These are phyloP conservation scores for Cyclura pinguis DNA, from an alignment of 2,797 vertebrate genomes.

Conservation along the genomic window DNA sequence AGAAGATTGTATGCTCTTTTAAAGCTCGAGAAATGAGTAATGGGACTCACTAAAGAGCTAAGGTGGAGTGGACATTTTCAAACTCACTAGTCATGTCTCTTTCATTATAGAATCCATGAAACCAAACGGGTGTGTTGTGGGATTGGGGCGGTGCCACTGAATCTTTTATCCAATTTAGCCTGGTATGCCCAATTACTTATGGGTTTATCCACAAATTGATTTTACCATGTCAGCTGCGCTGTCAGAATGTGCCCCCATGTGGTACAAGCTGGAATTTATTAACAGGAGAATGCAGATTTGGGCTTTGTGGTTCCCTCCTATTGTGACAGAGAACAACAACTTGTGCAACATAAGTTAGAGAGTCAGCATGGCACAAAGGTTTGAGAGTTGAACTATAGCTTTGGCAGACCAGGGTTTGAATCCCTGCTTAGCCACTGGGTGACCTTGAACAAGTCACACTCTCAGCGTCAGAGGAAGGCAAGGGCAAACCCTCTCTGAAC, in stretches of 20 bases:
- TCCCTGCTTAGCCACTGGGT: too few relatives aligned
- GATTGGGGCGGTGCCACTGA: slow-evolving; percentile 27
- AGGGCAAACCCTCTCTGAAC: too few relatives aligned
- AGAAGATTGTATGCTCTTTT: not conserved
- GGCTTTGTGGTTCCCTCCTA: not conserved
- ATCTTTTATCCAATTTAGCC: slow-evolving; percentile 29
- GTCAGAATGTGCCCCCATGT: slow-evolving; percentile 27
- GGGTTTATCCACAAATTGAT: slow-evolving; percentile 13
- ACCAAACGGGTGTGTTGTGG: not conserved
- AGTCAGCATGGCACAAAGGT: not conserved
- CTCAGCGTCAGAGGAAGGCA: too few relatives aligned
- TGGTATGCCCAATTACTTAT: slow-evolving; percentile 29
- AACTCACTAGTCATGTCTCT: not conserved
- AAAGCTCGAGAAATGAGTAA: not conserved
- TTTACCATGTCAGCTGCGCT: not conserved
- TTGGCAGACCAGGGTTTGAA: too few relatives aligned
- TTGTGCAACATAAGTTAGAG: not conserved
- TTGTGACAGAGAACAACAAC: too few relatives aligned
- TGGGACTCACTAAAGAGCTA: not conserved
- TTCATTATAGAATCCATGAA: not conserved
- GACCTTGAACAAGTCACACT: too few relatives aligned
- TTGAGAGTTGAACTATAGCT: too few relatives aligned
- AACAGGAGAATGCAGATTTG: not conserved
- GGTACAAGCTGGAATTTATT: slow-evolving; percentile 24
- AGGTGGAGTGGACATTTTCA: not conserved